Conservation (phyloP, 2,113 vertebrate genomes). For the Tychaedon coryphoeus region DNA sequence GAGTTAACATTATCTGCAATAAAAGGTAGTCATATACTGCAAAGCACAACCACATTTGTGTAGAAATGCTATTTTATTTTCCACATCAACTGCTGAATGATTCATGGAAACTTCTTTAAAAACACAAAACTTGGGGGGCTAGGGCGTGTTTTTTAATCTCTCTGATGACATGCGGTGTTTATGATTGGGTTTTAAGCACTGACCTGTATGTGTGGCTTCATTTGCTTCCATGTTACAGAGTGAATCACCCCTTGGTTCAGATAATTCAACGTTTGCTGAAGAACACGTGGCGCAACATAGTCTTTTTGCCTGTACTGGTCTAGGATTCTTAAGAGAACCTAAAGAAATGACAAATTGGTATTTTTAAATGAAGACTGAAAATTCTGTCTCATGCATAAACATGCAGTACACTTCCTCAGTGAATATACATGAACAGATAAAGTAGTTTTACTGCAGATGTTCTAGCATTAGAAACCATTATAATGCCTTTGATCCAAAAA, state of each 20-base stretch:
- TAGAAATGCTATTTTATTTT: background rate
- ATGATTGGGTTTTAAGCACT: background rate
- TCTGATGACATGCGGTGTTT: background rate
- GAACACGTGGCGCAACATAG: slow-evolving; percentile 89
- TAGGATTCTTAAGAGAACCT: slow-evolving; percentile 93
- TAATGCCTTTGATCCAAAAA: background rate
- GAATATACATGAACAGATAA: background rate
- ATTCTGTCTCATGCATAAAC: background rate
- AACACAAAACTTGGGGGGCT: background rate
- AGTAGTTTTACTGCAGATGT: background rate
- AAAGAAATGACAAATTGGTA: background rate
- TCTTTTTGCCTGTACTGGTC: slow-evolving; percentile 90
- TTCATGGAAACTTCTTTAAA: background rate
- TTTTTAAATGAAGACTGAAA: background rate
- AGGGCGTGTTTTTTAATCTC: background rate
- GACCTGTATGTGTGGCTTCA: slow-evolving; percentile 96
- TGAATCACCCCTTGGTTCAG: slow-evolving; percentile 89
- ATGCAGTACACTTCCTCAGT: background rate
- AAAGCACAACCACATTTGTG: background rate
- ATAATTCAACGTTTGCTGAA: slow-evolving; percentile 91
- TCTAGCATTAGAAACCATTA: background rate
- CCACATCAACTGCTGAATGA: background rate
- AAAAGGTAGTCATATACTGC: background rate
- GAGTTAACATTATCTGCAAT: background rate
- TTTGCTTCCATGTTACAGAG: slow-evolving; percentile 93